Evolutionary conservation across 2,888 invertebrate genomes (phyloP).

Genomic region (Drosophila neoperkinsi): DNA sequence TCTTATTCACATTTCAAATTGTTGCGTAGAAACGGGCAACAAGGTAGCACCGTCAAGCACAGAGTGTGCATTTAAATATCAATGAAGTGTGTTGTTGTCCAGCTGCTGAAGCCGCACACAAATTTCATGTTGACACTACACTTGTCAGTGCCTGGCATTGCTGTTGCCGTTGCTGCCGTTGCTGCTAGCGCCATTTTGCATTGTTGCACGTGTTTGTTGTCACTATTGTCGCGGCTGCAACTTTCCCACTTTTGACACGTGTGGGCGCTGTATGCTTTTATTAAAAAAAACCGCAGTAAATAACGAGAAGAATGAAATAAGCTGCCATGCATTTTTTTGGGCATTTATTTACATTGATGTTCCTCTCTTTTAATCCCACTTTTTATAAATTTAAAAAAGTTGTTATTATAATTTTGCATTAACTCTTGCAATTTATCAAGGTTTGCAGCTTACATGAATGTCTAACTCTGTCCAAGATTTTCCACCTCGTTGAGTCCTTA

Average conservation of each 20-base stretch:
- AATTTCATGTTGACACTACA: neutral
- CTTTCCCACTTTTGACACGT: slow-evolving; percentile 37
- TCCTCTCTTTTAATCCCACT: neutral
- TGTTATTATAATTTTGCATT: neutral
- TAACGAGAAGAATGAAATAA: neutral
- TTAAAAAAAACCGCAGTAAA: neutral
- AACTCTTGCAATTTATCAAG: neutral
- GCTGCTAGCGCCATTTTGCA: slow-evolving; percentile 64
- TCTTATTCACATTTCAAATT: slow-evolving; percentile 58
- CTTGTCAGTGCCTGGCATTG: neutral
- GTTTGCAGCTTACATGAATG: neutral
- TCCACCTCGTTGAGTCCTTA: neutral
- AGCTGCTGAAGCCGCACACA: slow-evolving; percentile 10
- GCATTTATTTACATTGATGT: neutral
- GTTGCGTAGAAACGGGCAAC: slow-evolving; percentile 72
- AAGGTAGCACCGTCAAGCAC: slow-evolving; percentile 47
- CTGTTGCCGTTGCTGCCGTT: slow-evolving; percentile 28
- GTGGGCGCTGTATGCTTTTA: slow-evolving; percentile 23
- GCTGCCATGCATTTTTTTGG: neutral
- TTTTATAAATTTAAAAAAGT: neutral
- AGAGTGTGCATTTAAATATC: slow-evolving; percentile 66
- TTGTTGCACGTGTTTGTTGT: slow-evolving; percentile 64
- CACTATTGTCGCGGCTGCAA: slow-evolving; percentile 29
- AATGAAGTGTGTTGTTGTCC: slow-evolving; percentile 48
- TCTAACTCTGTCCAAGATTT: neutral